Base-by-base conservation (phyloP, 2,113 vertebrate species). In the Crypturellus undulatus region DNA sequence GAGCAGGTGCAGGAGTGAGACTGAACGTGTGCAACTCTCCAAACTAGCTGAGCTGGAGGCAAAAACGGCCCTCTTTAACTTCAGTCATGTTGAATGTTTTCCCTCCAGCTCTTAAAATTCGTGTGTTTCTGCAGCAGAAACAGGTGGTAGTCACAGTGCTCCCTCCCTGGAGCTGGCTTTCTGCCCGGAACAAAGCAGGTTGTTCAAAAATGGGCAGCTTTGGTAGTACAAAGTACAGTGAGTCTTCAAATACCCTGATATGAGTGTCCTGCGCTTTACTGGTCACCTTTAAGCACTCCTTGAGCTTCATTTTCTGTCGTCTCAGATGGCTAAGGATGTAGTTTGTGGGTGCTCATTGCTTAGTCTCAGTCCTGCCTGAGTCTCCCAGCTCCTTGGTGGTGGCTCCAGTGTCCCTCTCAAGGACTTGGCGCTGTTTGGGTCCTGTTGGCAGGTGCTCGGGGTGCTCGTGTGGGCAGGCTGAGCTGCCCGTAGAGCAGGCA, bases 121-220 rank as follows among this genome's bases (percentile, higher is more conserved):
- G 1, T 83, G 67, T 69, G 51, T 90, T 96, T 68, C 75, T 91
- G 62, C 64, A 78, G 79, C 60, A 94, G 90, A 68, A 96, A 84
- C 94, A 94, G 92, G 93, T 95, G 93, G 95, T 43, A 93, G 80
- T 84, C 4, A 0, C 91, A 96, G 91, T 49, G 58, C n/a, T 95
- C 26, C 40, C 52, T 89, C 84, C 78, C 75, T 88, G 83, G 85
- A 94, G 42, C 83, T 96, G 95, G 95, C 82, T 40, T 1, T 79
- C 68, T 90, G 89, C 96, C 95, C 62, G 26, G 92, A 81, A 86
- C 68, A 75, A 60, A 95, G 79, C 88, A 88, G 79, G 76, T 93
- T 94, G 84, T 88, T 92, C 92, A 82, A 92, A 95, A 95, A 63
- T 10, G 47, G 64, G 68, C 49, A 77, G 73, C 49, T 65, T 84